Evolutionary conservation across 53 echinoderm and acorn worm species (phyloP).

Genomic region (Echinarachnius parma): DNA sequence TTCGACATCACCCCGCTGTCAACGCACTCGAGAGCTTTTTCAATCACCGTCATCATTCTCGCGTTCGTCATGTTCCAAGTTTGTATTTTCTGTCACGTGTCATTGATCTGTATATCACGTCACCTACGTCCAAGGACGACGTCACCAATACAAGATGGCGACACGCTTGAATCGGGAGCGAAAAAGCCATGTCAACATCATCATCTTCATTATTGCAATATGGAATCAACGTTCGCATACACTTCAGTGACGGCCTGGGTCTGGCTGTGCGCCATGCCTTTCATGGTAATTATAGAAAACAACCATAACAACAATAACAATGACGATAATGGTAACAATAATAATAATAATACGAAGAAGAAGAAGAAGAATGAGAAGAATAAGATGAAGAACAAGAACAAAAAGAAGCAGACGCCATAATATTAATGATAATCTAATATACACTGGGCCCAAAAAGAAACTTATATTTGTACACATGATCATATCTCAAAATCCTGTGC

Average conservation of each 20-base stretch:
- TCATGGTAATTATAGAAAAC: slow-evolving; percentile 1
- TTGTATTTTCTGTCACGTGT: slow-evolving; percentile 29
- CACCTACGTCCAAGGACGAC: neutral
- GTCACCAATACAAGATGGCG: slow-evolving; percentile 13
- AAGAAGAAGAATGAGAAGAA: too few relatives aligned
- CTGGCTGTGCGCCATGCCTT: slow-evolving; percentile 11
- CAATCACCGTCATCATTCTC: slow-evolving; percentile 4
- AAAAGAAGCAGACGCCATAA: too few relatives aligned
- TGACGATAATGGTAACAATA: too few relatives aligned
- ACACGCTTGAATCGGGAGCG: neutral
- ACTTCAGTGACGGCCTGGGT: slow-evolving; percentile 5
- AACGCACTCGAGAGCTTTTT: neutral
- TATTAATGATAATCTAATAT: too few relatives aligned
- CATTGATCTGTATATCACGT: slow-evolving; percentile 16
- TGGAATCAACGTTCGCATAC: neutral
- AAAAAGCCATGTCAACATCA: neutral
- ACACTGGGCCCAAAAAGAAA: too few relatives aligned
- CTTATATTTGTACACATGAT: too few relatives aligned
- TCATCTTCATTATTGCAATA: neutral
- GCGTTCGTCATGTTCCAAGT: slow-evolving; percentile 5
- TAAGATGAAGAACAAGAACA: too few relatives aligned
- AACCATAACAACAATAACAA: neutral
- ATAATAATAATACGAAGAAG: too few relatives aligned
- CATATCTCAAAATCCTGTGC: too few relatives aligned
- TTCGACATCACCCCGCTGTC: slow-evolving; percentile 9